Percentiles rank a stretch among this genome's conserved stretches.
phyloP scores from a whole-genome alignment of 2,888 invertebrate species.

The Acleris sparsana region DNA sequence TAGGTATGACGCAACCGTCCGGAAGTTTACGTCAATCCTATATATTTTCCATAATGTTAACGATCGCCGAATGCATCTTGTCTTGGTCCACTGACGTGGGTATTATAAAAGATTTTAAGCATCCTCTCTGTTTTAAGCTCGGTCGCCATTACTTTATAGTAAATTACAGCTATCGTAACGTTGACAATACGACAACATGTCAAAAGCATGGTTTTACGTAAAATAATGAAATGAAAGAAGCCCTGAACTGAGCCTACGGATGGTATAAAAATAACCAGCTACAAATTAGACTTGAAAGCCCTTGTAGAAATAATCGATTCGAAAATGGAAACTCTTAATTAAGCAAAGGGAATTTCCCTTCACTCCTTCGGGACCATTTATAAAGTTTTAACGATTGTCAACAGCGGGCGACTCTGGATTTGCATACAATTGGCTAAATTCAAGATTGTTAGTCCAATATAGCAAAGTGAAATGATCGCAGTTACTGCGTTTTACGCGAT shows the following conservation, averaged over 20 bases:
- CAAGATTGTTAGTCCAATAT: slow-evolving; percentile 18
- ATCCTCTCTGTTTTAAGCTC: no score
- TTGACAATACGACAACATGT: no score
- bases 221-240: no score
- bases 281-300: slow-evolving; percentile 44
- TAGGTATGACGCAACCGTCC: no score
- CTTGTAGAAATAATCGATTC: slow-evolving; percentile 46
- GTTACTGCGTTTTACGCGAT: neutral
- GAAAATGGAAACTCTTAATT: slow-evolving; percentile 70
- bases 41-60: no score
- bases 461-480: slow-evolving; percentile 17
- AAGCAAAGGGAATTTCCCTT: slow-evolving; percentile 62
- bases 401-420: slow-evolving; percentile 41
- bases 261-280: neutral
- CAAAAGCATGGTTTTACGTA: no score
- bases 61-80: no score
- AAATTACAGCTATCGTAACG: no score
- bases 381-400: slow-evolving; percentile 72
- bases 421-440: slow-evolving; percentile 34
- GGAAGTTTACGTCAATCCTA: no score
- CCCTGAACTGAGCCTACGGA: neutral
- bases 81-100: no score
- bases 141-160: no score
- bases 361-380: slow-evolving; percentile 65
- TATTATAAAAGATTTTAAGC: no score